A percentile compares a stretch with the other conserved stretches of the same genome.
phyloP scores from a whole-genome alignment of 2,797 vertebrate species.

The Acestrorhynchus altus region DNA sequence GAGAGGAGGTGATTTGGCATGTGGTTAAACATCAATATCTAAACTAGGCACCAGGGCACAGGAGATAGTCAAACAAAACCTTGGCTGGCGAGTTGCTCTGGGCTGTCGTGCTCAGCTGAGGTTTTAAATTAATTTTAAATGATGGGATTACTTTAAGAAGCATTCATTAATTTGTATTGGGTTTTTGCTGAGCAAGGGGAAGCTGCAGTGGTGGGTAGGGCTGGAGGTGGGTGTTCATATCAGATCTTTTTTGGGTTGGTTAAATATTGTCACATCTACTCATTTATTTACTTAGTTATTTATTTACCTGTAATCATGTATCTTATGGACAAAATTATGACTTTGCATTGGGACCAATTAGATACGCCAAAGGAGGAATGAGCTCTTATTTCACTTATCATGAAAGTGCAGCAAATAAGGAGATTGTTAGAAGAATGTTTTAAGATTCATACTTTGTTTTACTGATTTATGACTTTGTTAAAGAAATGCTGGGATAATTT shows the following conservation, averaged over 20 bases:
- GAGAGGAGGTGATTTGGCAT: slow-evolving; percentile 72
- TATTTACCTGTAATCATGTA: background rate
- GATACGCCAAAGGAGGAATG: background rate
- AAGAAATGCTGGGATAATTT: no score
- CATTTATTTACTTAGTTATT: background rate
- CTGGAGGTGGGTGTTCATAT: background rate
- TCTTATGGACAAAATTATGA: slow-evolving; percentile 21
- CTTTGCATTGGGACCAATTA: slow-evolving; percentile 39
- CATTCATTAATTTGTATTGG: slow-evolving; percentile 74
- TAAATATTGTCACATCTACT: slow-evolving; percentile 32
- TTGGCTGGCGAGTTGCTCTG: slow-evolving; percentile 78
- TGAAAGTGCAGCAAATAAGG: no score
- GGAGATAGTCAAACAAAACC: slow-evolving; percentile 70
- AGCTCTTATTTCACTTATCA: slow-evolving; percentile 15
- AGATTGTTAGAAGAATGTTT: background rate
- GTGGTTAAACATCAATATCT: slow-evolving; percentile 76
- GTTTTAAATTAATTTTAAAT: slow-evolving; percentile 82
- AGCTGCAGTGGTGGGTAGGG: background rate
- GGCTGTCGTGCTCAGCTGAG: slow-evolving; percentile 66
- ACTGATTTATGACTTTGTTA: no score
- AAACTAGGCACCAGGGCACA: slow-evolving; percentile 76
- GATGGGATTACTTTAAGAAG: slow-evolving; percentile 80
- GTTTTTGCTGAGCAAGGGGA: slow-evolving; percentile 47
- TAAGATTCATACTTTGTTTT: background rate
- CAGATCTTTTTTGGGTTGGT: background rate